Base-by-base conservation (phyloP, 2,113 vertebrate genomes). In the Hydropotes inermis region DNA sequence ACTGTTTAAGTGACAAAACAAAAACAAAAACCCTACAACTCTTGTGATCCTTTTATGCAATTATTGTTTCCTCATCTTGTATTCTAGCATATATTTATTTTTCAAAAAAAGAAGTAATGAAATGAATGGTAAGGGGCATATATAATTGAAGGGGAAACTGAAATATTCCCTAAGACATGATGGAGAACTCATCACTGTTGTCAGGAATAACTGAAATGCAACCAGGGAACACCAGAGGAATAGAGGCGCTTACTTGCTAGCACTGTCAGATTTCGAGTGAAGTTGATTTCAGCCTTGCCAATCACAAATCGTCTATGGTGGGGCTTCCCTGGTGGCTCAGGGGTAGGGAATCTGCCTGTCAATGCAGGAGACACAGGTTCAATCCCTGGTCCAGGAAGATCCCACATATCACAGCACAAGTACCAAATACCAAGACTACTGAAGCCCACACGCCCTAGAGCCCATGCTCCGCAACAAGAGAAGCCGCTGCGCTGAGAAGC, bases 361-460 rank as follows among this genome's bases (percentile, higher is more conserved):
- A 74, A 14, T 13, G 70, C 70, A 74, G 70, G 36, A 74, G 36
- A 74, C n/a, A 74, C 21, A 0, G 23, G 36, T 74, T 74, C 70
- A 74, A 39, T 25, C 21, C 70, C 36, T 25, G 70, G 36, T 43
- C 70, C 36, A 0, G 70, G 70, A 74, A 39, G 36, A 74, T 13
- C 21, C 70, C 70, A 43, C 11, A 23, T 25, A 43, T 39, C 10
- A 39, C 36, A 39, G 70, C 25, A 39, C 70, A 39, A 25, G 2
- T 74, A 74, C 21, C 70, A 25, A 25, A 11, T 7, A 21, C 70
- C 36, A 43, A 23, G 11, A 74, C 36, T 74, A 14, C 21, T 7
- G 36, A 25, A 13, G 36, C 36, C 19, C 0, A 1, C 36, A 39
- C 0, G 2, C 36, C 21, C 21, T 43, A 23, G 70, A 25, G 70